Conservation (phyloP, 2,113 vertebrate genomes). For the Melanocharis versteri region DNA sequence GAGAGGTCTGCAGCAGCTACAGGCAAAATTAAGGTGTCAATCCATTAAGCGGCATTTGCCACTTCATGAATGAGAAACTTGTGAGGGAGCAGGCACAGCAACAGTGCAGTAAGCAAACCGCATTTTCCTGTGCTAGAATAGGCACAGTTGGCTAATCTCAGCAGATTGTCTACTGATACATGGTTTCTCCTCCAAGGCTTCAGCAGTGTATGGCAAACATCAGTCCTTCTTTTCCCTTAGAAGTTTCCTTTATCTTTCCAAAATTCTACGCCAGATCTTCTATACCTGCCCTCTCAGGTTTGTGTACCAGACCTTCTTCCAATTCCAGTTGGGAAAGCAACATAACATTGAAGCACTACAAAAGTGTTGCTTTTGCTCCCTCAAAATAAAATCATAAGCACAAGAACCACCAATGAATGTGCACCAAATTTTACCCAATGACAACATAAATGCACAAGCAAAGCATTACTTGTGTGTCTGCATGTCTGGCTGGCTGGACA, state of each 20-base stretch:
- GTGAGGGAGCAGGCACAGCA: not conserved
- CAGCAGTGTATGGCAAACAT: not conserved
- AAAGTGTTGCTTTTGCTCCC: not conserved
- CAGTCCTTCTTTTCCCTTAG: not conserved
- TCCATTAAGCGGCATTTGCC: not conserved
- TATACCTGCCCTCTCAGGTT: not conserved
- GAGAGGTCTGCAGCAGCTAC: not conserved
- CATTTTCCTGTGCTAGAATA: not conserved
- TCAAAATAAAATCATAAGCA: not conserved
- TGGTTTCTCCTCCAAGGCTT: not conserved
- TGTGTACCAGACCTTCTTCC: not conserved
- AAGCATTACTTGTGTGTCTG: not conserved
- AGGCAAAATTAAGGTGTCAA: not conserved
- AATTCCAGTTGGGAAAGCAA: not conserved
- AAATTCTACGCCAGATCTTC: not conserved
- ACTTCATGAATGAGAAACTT: not conserved
- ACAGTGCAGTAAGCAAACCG: not conserved
- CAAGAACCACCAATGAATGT: accelerated
- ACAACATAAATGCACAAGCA: not conserved
- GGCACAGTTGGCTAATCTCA: not conserved
- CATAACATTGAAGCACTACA: not conserved
- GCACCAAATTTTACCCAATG: not conserved
- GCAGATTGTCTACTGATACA: not conserved
- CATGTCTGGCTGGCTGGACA: not conserved
- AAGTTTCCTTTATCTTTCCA: not conserved